Base-by-base conservation (phyloP, 2,113 vertebrate species). In the Etheostoma cragini region DNA sequence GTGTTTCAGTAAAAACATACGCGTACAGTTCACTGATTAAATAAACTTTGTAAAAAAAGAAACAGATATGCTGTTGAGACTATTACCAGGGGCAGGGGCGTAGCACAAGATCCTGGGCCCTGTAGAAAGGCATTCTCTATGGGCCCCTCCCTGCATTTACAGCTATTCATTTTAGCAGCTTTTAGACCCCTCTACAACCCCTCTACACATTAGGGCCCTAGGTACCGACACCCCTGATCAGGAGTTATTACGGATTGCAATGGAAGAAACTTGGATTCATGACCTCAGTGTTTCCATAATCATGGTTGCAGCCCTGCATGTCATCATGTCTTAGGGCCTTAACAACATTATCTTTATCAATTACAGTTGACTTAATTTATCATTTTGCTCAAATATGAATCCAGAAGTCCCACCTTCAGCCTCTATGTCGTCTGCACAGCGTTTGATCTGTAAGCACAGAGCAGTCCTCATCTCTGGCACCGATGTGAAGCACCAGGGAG, bases 401-500 rank as follows among this genome's bases (percentile, higher is more conserved):
- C 3, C n/a, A 45, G 8, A 66, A 73, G 49, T 61, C 15, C n/a
- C 87, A 99, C 98, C 98, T 86, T 97, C 92, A 0, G 95, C 90
- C 7, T 93, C 94, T 56, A 98, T 93, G 78, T 99, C 96, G 0
- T 98, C 97, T 0, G 94, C 86, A 72, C 98, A 99, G 69, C 97
- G 98, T 87, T 95, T 96, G 90, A 99, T 98, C 92, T 99, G 98
- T 86, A 98, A 95, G 84, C 98, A 99, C 76, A 97, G 97, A 21
- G 96, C 97, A 0, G 96, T 87, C 52, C 97, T 96, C 94, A 97
- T 60, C 5, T 92, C 92, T 0, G 95, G 69, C 45, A 90, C 87
- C 2, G 95, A 89, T 0, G 97, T 98, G 92, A 99, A 99, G 88
- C 98, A 99, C 98, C 98, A 99, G 0, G 98, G 98, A 4, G 97